These are phyloP conservation scores for Hozukius guyotensis DNA, from an alignment of 2,797 vertebrate species.

Conservation along the genomic window DNA sequence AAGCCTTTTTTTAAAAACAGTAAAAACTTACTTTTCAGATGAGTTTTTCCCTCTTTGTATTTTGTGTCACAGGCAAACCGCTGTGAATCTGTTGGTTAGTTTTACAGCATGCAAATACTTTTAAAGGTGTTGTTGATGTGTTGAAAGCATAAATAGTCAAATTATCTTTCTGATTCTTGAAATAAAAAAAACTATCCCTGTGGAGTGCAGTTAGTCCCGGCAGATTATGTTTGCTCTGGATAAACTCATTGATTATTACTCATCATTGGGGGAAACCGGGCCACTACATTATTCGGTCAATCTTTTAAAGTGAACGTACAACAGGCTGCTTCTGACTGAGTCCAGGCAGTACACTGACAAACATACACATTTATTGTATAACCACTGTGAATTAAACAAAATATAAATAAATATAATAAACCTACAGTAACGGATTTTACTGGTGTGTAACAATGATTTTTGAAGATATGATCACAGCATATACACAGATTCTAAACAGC, in stretches of 20 bases:
- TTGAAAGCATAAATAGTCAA: not conserved
- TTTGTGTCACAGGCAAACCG: slow-evolving; percentile 7
- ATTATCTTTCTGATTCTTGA: not conserved
- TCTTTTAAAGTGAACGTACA: slow-evolving; percentile 76
- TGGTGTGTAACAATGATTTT: not conserved
- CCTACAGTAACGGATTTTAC: not conserved
- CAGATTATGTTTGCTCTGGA: slow-evolving; percentile 59
- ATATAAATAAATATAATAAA: not conserved
- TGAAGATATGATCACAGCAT: not conserved
- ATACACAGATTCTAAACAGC: not conserved
- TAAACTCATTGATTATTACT: slow-evolving; percentile 75
- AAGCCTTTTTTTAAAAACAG: not conserved
- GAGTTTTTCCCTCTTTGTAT: slow-evolving; percentile 16
- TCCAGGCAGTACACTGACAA: not conserved
- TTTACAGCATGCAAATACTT: slow-evolving; percentile 4
- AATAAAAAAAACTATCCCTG: slow-evolving; percentile 7
- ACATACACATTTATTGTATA: not conserved
- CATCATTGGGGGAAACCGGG: slow-evolving; percentile 59
- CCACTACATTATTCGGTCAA: slow-evolving; percentile 64
- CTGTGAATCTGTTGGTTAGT: slow-evolving; percentile 3
- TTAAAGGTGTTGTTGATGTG: not conserved
- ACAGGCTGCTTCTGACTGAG: not conserved
- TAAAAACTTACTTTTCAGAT: slow-evolving; percentile 61
- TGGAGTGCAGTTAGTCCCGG: slow-evolving; percentile 28
- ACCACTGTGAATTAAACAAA: not conserved